Evolutionary conservation across 2,888 invertebrate species (phyloP).

Genomic region (Meta bourneti): DNA sequence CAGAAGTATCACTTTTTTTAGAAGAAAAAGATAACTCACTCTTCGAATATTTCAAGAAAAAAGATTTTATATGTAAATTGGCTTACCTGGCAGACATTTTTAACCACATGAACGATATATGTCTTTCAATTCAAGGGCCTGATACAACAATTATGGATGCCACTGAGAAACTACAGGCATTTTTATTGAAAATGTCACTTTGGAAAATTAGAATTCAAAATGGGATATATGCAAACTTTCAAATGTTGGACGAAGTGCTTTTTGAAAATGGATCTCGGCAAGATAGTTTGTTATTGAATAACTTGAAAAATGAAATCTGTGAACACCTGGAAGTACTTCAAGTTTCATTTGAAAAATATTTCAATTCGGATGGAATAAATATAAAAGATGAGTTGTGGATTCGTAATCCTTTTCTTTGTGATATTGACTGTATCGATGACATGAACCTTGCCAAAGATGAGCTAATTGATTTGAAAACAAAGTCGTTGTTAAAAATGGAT

Average conservation of each 20-base stretch:
- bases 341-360: not conserved
- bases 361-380: conserved; percentile 57
- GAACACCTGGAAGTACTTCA: too few relatives aligned
- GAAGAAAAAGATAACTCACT: conserved; percentile 59
- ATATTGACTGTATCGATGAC: conserved; percentile 65
- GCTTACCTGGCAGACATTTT: not conserved
- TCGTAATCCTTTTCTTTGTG: conserved; percentile 65
- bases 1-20: conserved; percentile 62
- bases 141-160: conserved; percentile 57
- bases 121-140: conserved; percentile 57
- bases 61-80: conserved; percentile 68
- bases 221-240: conserved; percentile 58
- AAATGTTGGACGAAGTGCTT: conserved; percentile 58
- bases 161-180: conserved; percentile 62
- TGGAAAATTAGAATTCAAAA: conserved; percentile 59
- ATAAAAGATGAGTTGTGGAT: conserved; percentile 64
- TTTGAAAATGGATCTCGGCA: conserved; percentile 31
- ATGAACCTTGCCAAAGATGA: conserved; percentile 61
- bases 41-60: conserved; percentile 64
- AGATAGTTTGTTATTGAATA: conserved; percentile 22
- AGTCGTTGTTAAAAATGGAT: conserved; percentile 60
- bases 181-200: conserved; percentile 58
- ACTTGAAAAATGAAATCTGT: too few relatives aligned
- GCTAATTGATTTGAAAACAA: conserved; percentile 62
- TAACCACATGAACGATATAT: conserved; percentile 49